These are phyloP conservation scores for Emmelina monodactyla DNA, from an alignment of 2,888 invertebrate species.

Conservation along the genomic window DNA sequence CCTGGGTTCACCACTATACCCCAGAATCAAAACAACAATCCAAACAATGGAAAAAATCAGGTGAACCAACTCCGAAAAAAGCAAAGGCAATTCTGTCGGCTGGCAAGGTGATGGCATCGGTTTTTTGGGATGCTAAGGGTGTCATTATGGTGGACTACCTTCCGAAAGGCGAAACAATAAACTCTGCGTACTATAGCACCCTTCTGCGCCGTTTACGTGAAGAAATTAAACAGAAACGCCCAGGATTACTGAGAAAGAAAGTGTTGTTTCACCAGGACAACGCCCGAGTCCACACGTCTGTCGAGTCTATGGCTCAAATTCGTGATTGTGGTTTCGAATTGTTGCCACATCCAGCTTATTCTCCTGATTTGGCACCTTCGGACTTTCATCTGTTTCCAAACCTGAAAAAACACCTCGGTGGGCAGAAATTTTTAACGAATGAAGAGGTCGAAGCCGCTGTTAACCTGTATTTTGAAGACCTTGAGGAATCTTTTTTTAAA, in stretches of 20 bases:
- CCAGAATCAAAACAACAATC: slow-evolving; percentile 11
- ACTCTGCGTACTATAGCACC: slow-evolving; percentile 8
- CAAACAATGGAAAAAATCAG: slow-evolving; percentile 9
- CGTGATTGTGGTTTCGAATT: slow-evolving; percentile 8
- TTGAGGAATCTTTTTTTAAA: slow-evolving; percentile 4
- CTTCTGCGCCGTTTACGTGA: slow-evolving; percentile 2
- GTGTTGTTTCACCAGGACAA: slow-evolving; percentile 14
- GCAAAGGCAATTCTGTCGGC: slow-evolving; percentile 1
- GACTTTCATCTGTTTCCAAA: slow-evolving; percentile 10
- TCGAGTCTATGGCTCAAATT: slow-evolving; percentile 9
- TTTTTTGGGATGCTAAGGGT: slow-evolving; percentile 2
- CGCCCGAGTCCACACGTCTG: slow-evolving; percentile 12
- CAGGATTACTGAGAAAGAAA: slow-evolving; percentile 11
- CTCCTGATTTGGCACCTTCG: slow-evolving; percentile 7
- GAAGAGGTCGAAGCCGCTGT: slow-evolving; percentile 9
- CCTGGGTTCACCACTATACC: slow-evolving; percentile 8
- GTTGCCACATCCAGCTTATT: slow-evolving; percentile 8
- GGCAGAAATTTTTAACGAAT: slow-evolving; percentile 8
- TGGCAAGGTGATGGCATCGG: slow-evolving; percentile 4
- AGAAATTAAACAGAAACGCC: slow-evolving; percentile 8
- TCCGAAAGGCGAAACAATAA: slow-evolving; percentile 9
- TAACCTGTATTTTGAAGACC: slow-evolving; percentile 6
- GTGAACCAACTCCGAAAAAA: slow-evolving; percentile 5
- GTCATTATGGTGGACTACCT: slow-evolving; percentile 10
- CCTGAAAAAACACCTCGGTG: slow-evolving; percentile 7